phyloP scores from a whole-genome alignment of 2,113 vertebrate genomes.

The Rattus rattus region DNA sequence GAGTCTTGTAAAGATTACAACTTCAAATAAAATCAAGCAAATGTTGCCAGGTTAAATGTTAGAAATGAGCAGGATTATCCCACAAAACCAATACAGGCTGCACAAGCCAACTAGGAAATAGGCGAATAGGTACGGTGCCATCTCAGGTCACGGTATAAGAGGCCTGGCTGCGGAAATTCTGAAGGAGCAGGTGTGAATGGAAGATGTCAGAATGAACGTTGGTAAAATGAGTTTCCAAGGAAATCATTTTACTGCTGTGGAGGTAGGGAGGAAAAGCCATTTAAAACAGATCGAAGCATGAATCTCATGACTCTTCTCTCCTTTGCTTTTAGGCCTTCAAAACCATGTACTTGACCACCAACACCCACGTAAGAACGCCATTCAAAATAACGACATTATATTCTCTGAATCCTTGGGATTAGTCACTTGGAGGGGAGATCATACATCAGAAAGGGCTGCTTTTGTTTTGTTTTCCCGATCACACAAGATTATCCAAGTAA shows the following conservation, averaged over 20 bases:
- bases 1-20: background rate
- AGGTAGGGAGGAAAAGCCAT: slow-evolving; percentile 46
- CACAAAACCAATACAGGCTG: background rate
- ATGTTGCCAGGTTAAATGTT: slow-evolving; percentile 24
- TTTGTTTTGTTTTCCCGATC: slow-evolving; percentile 50
- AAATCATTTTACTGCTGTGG: background rate
- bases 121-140: background rate
- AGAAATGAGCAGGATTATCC: background rate
- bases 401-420: slow-evolving; percentile 51
- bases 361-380: background rate
- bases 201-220: background rate
- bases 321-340: slow-evolving; percentile 51
- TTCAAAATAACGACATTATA: slow-evolving; percentile 66
- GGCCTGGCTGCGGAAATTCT: background rate
- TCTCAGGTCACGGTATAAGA: background rate
- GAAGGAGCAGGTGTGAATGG: background rate
- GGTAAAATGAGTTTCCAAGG: slow-evolving; percentile 2
- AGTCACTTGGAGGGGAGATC: slow-evolving; percentile 53
- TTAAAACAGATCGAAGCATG: slow-evolving; percentile 55
- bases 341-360: slow-evolving; percentile 39
- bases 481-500: slow-evolving; percentile 43
- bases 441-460: slow-evolving; percentile 38
- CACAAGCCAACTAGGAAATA: background rate
- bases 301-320: background rate
- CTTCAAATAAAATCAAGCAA: slow-evolving; percentile 43